Percentiles rank a stretch among this genome's conserved stretches.
These are phyloP conservation scores for Todiramphus chloris DNA, from an alignment of 2,113 vertebrate species.

Conservation along the genomic window DNA sequence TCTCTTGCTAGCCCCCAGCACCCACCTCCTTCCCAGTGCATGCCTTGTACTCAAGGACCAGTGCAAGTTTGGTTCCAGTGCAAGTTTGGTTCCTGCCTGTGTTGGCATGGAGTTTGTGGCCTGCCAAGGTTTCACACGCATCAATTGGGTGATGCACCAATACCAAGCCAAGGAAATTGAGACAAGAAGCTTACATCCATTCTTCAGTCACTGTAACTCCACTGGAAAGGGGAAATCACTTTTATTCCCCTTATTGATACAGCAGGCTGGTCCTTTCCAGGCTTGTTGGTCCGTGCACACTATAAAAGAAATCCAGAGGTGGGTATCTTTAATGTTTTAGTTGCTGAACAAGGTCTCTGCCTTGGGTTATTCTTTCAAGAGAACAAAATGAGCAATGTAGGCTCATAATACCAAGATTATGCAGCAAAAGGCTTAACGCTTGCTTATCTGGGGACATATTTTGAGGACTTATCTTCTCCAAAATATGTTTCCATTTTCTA, in stretches of 20 bases:
- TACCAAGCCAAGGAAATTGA: background rate
- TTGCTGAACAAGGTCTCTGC: background rate
- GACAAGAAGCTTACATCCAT: background rate
- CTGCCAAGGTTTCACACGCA: background rate
- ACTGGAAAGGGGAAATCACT: background rate
- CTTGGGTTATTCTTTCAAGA: background rate
- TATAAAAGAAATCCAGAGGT: background rate
- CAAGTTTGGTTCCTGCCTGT: background rate
- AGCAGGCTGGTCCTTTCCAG: background rate
- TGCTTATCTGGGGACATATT: background rate
- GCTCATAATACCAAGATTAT: background rate
- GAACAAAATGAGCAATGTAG: background rate
- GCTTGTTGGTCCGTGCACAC: background rate
- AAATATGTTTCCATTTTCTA: background rate
- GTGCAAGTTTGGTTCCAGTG: accelerated
- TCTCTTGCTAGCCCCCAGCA: background rate
- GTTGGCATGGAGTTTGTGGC: accelerated
- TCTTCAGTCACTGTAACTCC: background rate
- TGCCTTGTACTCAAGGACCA: accelerated
- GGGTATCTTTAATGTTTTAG: background rate
- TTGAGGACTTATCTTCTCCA: background rate
- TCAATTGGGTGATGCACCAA: background rate
- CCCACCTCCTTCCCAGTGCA: accelerated
- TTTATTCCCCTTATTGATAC: background rate
- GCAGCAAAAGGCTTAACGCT: background rate